A percentile compares a stretch with the other conserved stretches of the same genome.
phyloP scores from a whole-genome alignment of 1,140 invertebrate genomes.

The Aphaenogaster floridana region DNA sequence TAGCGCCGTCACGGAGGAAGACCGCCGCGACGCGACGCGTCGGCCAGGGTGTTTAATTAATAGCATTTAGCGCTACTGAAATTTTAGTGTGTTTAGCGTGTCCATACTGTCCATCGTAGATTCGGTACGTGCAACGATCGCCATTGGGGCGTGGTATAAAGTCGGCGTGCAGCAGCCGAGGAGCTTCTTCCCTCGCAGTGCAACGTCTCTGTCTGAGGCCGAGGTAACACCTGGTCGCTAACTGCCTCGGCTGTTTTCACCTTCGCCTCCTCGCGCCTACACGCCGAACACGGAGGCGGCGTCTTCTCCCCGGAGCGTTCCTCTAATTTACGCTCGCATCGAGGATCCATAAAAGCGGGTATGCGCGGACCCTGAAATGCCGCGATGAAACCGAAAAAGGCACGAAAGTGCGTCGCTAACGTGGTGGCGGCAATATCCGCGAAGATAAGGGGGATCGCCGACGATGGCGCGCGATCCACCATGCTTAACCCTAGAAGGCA shows the following conservation, averaged over 20 bases:
- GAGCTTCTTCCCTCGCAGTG: conserved; percentile 4
- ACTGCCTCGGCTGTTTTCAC: conserved; percentile 73
- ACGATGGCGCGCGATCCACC: background rate
- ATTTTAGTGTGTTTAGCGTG: conserved; percentile 69
- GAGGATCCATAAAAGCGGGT: conserved; percentile 67
- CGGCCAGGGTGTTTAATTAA: conserved; percentile 24
- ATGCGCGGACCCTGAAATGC: conserved; percentile 39
- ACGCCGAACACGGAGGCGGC: conserved; percentile 7
- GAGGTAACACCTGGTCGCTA: conserved; percentile 75
- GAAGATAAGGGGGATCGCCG: conserved; percentile 34
- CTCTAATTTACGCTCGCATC: conserved; percentile 72
- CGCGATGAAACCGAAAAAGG: conserved; percentile 30
- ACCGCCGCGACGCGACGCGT: conserved; percentile 20
- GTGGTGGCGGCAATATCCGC: conserved; percentile 37
- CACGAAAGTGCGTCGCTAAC: conserved; percentile 50
- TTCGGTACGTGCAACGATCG: conserved; percentile 38
- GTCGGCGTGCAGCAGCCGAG: background rate
- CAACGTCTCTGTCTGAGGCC: background rate
- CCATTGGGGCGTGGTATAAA: conserved; percentile 1
- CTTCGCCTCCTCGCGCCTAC: conserved; percentile 59
- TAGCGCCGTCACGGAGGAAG: background rate
- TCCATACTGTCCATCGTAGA: conserved; percentile 48
- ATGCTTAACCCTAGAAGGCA: background rate
- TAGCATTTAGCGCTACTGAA: conserved; percentile 69
- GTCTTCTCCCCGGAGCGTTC: conserved; percentile 36